Evolutionary conservation across 2,113 vertebrate species (phyloP), one percentile per base, ranked within the genome.

Genomic region (Platysteira castanea): DNA sequence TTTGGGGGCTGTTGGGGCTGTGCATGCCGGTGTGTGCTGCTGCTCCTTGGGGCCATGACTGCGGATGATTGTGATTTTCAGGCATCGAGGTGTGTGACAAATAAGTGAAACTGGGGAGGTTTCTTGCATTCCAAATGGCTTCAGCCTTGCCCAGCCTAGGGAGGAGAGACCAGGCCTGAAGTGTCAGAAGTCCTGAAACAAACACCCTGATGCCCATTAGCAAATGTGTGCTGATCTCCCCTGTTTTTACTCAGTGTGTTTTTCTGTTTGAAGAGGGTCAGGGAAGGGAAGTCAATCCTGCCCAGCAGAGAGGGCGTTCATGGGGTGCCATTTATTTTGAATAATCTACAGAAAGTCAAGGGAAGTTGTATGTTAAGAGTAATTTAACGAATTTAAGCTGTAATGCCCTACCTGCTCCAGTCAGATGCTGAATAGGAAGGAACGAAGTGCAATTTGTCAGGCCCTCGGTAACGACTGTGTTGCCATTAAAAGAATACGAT

Each of bases 401-500:
- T 50, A 60, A 81, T 35, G 57, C 75, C 77, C 92, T 95, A 95
- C 89, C 88, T 94, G 93, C 85, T 94, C 39, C 61, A 77, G 95
- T 82, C 11, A 21, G 90, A 71, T 87, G 64, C 92, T 89, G 93
- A 86, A 78, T 53, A 24, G 84, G 70, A 84, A 84, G 71, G 83
- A 84, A 60, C 3, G 47, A 89, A 89, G 76, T n/a, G 14, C 41
- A 59, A 93, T 93, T 93, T 92, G 90, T 93, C 95, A 97, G 87
- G 95, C 64, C 87, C 63, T 12, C 22, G 84, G 82, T 93, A 88
- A 90, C 76, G 52, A 75, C 84, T 44, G 85, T 81, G 83, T 93
- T 96, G 81, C 92, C 96, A 93, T 94, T 96, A 96, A 90, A 95
- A 84, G 96, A 89, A 80, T 93, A 94, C 1, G 88, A 93, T 96